Percentiles rank a stretch among this genome's conserved stretches.
These are phyloP conservation scores for Aromia moschata DNA, from an alignment of 2,888 invertebrate genomes.

Conservation along the genomic window DNA sequence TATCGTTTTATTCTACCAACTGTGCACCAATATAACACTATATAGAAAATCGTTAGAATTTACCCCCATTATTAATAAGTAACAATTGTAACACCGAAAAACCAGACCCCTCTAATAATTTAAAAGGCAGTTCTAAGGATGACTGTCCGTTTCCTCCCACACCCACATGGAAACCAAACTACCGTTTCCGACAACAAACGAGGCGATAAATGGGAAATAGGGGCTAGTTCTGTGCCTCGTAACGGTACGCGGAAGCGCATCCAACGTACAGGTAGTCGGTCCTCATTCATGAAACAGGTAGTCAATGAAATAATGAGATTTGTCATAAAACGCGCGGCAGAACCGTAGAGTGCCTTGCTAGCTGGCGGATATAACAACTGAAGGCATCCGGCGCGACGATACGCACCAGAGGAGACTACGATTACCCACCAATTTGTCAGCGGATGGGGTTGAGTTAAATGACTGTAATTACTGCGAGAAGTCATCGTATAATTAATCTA, in stretches of 20 bases:
- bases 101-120: neutral
- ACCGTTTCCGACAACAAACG: neutral
- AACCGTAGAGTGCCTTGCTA: neutral
- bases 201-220: slow-evolving; percentile 1
- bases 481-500: neutral
- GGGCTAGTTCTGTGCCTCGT: neutral
- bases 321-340: slow-evolving; percentile 25
- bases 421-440: neutral
- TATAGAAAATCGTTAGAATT: no score
- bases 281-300: slow-evolving; percentile 36
- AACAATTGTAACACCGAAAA: no score
- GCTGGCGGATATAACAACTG: slow-evolving; percentile 33
- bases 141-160: neutral
- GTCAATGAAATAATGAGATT: slow-evolving; percentile 38
- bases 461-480: neutral
- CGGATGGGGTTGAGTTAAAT: slow-evolving; percentile 9
- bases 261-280: slow-evolving; percentile 8
- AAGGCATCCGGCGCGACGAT: slow-evolving; percentile 40
- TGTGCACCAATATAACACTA: no score
- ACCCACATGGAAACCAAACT: neutral
- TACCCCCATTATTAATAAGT: no score
- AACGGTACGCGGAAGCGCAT: slow-evolving; percentile 2
- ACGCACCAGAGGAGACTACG: slow-evolving; percentile 25
- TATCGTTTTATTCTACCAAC: no score
- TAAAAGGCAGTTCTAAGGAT: neutral